A percentile compares a stretch with the other conserved stretches of the same genome.
Conservation (phyloP, 2,113 vertebrate genomes). For the Osmerus mordax region DNA sequence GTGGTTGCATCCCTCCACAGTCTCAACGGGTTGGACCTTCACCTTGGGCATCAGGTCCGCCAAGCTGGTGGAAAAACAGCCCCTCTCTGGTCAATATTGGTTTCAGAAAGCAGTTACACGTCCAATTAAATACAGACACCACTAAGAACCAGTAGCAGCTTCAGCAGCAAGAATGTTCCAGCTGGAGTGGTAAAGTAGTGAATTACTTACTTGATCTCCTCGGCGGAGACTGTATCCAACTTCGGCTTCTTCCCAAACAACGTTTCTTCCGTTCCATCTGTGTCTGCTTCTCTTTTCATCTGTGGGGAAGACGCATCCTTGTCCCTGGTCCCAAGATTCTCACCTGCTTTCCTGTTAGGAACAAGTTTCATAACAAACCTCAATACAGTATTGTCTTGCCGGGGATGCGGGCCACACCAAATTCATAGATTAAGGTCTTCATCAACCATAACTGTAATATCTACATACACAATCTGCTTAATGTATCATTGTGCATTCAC, state of each 20-base stretch:
- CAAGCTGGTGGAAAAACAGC: constrained; percentile 69
- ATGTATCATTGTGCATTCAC: too few species aligned
- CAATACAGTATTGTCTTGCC: constrained; percentile 3
- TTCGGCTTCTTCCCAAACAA: constrained; percentile 81
- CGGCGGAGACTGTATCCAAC: constrained; percentile 72
- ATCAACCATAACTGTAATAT: too few species aligned
- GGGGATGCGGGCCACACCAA: neutral
- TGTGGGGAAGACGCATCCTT: constrained; percentile 45
- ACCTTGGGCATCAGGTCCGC: constrained; percentile 93
- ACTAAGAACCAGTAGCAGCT: too few species aligned
- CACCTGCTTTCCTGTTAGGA: constrained; percentile 64
- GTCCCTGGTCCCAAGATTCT: constrained; percentile 56
- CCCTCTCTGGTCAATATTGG: too few species aligned
- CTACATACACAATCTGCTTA: too few species aligned
- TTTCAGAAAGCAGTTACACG: too few species aligned
- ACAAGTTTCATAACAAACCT: neutral
- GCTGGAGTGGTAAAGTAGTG: neutral
- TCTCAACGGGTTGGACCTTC: constrained; percentile 90
- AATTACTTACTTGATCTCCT: constrained; percentile 82
- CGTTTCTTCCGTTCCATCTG: constrained; percentile 69
- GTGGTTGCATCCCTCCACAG: constrained; percentile 92
- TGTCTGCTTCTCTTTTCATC: constrained; percentile 75
- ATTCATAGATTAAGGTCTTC: too few species aligned
- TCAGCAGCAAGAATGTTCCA: too few species aligned
- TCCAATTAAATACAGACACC: too few species aligned